These are phyloP conservation scores for Netelia fuscicornis DNA, from an alignment of 2,888 invertebrate species.

Conservation along the genomic window DNA sequence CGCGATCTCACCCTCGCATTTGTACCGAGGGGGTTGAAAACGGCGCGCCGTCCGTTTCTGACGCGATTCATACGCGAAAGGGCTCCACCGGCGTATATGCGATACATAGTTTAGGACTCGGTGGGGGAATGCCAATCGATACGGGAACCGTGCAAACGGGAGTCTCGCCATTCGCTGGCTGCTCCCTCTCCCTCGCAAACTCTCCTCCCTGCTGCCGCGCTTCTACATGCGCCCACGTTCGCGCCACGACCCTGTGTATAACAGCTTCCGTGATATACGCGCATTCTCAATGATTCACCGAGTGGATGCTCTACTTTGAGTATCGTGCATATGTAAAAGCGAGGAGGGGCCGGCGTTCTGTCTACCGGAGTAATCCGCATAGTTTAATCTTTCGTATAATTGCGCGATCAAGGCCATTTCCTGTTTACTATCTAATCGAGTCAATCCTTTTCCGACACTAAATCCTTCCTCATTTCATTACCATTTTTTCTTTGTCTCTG, in stretches of 20 bases:
- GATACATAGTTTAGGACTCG: slow-evolving; percentile 31
- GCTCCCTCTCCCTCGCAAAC: neutral
- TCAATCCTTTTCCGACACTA: neutral
- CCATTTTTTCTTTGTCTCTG: neutral
- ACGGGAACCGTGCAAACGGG: slow-evolving; percentile 56
- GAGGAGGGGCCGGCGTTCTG: neutral
- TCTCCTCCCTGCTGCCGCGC: neutral
- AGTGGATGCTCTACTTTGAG: slow-evolving; percentile 19
- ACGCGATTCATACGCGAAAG: slow-evolving; percentile 46
- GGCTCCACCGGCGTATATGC: neutral
- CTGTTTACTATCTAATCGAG: neutral
- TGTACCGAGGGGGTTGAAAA: slow-evolving; percentile 21
- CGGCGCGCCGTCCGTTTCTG: neutral
- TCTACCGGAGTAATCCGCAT: neutral
- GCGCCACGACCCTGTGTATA: slow-evolving; percentile 20
- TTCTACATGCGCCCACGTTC: slow-evolving; percentile 38
- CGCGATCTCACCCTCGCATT: slow-evolving; percentile 12
- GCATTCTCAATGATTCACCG: slow-evolving; percentile 28
- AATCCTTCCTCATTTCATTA: neutral
- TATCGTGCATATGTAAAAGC: neutral
- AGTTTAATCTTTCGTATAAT: neutral
- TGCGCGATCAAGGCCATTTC: slow-evolving; percentile 21
- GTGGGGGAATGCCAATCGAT: slow-evolving; percentile 53
- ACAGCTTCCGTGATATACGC: slow-evolving; percentile 27
- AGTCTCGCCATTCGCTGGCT: slow-evolving; percentile 38